Evolutionary conservation across 2,797 vertebrate genomes (phyloP).

Genomic region (Pyrocephalus nanus): DNA sequence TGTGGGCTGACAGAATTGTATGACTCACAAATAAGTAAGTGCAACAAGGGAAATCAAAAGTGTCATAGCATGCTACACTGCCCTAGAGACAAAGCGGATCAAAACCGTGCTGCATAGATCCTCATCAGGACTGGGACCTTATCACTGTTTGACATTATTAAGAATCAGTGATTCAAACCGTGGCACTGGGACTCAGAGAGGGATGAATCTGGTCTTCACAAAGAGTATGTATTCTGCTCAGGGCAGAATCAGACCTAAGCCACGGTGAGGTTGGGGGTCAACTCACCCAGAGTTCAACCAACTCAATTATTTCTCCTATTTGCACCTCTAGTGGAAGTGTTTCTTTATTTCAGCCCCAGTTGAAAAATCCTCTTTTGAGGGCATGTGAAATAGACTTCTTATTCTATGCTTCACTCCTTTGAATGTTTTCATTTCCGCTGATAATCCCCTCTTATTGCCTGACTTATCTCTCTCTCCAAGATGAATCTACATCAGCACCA

Average conservation of each 20-base stretch:
- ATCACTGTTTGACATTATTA: background rate
- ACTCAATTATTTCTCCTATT: background rate
- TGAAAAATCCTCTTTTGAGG: background rate
- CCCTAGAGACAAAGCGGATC: background rate
- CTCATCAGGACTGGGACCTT: background rate
- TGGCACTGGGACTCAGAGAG: background rate
- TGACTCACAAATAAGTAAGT: background rate
- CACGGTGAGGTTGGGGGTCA: background rate
- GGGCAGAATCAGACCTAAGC: background rate
- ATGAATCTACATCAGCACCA: background rate
- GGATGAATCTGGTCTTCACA: background rate
- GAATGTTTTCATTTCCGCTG: conserved; percentile 36
- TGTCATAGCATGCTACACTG: background rate
- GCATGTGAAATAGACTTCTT: background rate
- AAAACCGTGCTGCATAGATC: background rate
- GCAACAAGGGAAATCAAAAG: background rate
- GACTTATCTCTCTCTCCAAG: background rate
- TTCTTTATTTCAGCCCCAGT: background rate
- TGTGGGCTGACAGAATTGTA: background rate
- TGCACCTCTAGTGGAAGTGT: background rate
- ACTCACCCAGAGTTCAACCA: background rate
- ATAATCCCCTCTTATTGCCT: conserved; percentile 22
- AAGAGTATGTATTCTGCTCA: background rate
- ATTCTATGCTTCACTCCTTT: background rate
- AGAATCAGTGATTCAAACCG: background rate